Evolutionary conservation across 2,797 vertebrate genomes (phyloP).

Genomic region (Mus spretus): DNA sequence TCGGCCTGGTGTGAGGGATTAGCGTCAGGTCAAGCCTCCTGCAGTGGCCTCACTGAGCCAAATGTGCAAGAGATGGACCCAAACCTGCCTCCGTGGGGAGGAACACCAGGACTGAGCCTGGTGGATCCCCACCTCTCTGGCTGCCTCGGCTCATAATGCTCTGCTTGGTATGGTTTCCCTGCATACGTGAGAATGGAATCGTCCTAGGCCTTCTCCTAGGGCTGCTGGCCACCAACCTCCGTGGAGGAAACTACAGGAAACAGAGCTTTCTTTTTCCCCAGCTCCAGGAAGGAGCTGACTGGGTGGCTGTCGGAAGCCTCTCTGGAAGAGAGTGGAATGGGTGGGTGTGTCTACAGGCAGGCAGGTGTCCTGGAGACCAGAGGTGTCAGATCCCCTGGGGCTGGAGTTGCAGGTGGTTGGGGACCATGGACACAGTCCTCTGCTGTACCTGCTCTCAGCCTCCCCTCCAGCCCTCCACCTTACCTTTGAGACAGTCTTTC

Average conservation of each 20-base stretch:
- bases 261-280: slow-evolving; percentile 25
- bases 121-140: too few species aligned
- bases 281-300: slow-evolving; percentile 5
- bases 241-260: slow-evolving; percentile 46
- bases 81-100: background rate
- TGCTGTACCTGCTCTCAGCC: background rate
- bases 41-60: background rate
- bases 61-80: background rate
- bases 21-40: background rate
- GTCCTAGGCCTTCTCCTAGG: background rate
- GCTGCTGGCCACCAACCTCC: background rate
- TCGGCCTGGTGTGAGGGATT: background rate
- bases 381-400: background rate
- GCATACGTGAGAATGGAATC: background rate
- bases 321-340: background rate
- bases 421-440: background rate
- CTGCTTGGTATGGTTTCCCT: background rate
- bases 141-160: too few species aligned
- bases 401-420: background rate
- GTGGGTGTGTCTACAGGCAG: too few species aligned
- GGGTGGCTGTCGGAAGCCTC: background rate
- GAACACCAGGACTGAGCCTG: background rate
- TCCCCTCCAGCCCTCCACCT: background rate
- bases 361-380: background rate
- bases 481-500: background rate